Evolutionary conservation across 2,797 vertebrate genomes (phyloP), one percentile per base, ranked within the genome.

Genomic region (Morelia viridis): DNA sequence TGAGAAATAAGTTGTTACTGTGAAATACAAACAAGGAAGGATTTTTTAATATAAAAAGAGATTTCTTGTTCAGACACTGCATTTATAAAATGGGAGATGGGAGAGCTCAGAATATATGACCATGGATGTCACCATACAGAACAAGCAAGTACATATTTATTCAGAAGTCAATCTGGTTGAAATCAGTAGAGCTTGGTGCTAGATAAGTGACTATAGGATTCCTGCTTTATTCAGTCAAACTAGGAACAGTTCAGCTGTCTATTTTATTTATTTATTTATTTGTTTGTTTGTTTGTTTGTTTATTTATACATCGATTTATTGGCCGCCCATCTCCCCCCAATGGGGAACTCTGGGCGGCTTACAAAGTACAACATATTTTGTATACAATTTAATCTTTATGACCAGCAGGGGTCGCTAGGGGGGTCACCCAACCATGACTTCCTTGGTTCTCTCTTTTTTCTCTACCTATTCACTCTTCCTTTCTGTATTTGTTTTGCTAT

Each of bases 1-100:
- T 91, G 87, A 89, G 89, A 94, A 95, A 90, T 56, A 94, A 95
- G 93, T 4, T 62, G 31, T 50, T 93, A 50, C 56, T 92, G 94
- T 35, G n/a, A 53, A 93, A 94, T 89, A 8, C 83, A 87, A 85
- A 85, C 31, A 90, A 88, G 91, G 53, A 58, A 65, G 61, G 71
- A 13, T 91, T 91, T 68, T 76, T 91, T 8, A 0, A 0, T 87
- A 93, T 53, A 91, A 80, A 4, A 62, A 35, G 19, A 19, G 90
- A 4, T 80, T 86, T 89, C 11, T 89, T 84, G 26, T 65, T 88
- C 58, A 93, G 83, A 26, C 19, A 64, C n/a, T 93, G 84, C 58
- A 92, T 84, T 3, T 84, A 6, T 46, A 50, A 64, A 61, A 83
- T 84, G 68, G 62, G 28, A 88, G 5, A 64, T n/a, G 31, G 17